Evolutionary conservation across 2,888 invertebrate genomes (phyloP).

Genomic region (Tetragnatha montana): DNA sequence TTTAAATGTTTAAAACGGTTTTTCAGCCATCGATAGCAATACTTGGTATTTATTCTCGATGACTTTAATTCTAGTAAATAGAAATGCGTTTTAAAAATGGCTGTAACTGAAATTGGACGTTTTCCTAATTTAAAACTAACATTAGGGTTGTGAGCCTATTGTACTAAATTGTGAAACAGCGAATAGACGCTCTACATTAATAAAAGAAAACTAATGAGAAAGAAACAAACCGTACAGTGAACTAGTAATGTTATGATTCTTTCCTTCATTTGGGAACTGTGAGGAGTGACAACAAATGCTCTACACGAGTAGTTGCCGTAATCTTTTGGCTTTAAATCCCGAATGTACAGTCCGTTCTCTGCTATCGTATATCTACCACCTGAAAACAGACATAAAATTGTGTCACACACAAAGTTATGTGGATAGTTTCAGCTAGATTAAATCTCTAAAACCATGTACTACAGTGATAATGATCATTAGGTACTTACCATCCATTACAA

Average conservation of each 20-base stretch:
- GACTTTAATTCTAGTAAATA: no score
- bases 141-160: no score
- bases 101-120: no score
- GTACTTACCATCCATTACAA: conserved; percentile 60
- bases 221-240: conserved; percentile 78
- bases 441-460: neutral
- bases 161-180: no score
- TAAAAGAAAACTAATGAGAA: no score
- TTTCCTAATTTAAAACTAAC: no score
- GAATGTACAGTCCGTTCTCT: conserved; percentile 80
- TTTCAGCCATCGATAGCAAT: no score
- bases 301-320: conserved; percentile 80
- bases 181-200: no score
- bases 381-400: conserved; percentile 3
- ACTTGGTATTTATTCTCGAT: no score
- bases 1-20: no score
- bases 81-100: no score
- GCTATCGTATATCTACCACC: conserved; percentile 72
- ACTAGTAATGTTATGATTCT: conserved; percentile 80
- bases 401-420: neutral
- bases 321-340: conserved; percentile 79
- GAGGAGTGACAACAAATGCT: conserved; percentile 78
- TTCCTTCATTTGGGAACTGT: conserved; percentile 79
- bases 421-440: neutral
- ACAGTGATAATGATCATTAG: neutral